Percentiles rank a stretch among this genome's conserved stretches.
These are phyloP conservation scores for Meles meles DNA, from an alignment of 2,113 vertebrate genomes.

Conservation along the genomic window DNA sequence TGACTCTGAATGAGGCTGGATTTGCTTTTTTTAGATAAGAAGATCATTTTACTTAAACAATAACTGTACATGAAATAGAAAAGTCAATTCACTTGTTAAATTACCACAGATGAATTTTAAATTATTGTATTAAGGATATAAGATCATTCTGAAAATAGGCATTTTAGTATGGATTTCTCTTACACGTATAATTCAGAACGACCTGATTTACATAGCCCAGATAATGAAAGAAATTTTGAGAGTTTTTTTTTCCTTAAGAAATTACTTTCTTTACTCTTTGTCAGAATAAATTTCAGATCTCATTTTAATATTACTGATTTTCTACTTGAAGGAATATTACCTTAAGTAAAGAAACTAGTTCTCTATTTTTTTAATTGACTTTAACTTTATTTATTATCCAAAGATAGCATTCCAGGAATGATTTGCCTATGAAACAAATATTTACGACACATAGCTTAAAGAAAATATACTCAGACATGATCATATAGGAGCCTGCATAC, in stretches of 20 bases:
- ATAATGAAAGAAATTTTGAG: not conserved
- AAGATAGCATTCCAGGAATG: not conserved
- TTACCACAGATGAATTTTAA: not conserved
- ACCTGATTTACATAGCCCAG: not conserved
- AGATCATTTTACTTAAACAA: not conserved
- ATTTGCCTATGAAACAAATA: not conserved
- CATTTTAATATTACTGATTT: not conserved
- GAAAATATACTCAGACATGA: not conserved
- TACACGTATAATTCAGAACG: not conserved
- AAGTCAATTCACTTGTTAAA: not conserved
- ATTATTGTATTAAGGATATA: not conserved
- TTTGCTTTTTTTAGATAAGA: not conserved
- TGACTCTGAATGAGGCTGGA: not conserved
- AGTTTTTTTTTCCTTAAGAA: not conserved
- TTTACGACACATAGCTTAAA: not conserved
- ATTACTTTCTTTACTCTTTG: not conserved
- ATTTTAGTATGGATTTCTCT: not conserved
- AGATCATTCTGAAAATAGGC: not conserved
- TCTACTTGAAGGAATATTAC: not conserved
- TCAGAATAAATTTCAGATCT: not conserved
- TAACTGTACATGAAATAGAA: not conserved
- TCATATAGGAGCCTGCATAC: rapidly evolving
- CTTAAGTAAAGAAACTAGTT: not conserved
- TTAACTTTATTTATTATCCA: not conserved
- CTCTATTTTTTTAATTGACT: not conserved